Base-by-base conservation (phyloP, 2,797 vertebrate species). In the Karalla daura region DNA sequence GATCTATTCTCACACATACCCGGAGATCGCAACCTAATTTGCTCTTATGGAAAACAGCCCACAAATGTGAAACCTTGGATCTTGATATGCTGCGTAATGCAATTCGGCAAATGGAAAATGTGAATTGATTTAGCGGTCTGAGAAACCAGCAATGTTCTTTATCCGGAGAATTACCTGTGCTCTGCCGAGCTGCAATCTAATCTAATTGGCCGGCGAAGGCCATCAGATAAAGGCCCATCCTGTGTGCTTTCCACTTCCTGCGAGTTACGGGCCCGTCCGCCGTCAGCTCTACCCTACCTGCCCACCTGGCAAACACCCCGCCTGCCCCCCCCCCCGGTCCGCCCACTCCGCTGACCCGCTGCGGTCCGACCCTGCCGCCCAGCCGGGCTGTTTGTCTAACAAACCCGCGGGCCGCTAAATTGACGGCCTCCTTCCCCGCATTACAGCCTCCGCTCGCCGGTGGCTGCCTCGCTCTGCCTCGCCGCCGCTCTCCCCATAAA, bases 161-260 rank as follows among this genome's bases (percentile, higher is more conserved):
- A 78, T 83, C 68, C 35, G 9, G 37, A 81, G 83, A 74, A 84
- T 82, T 69, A 83, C 63, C 76, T 67, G 75, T 68, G 70, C 76
- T 85, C 66, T 74, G 50, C 72, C 39, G 75, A 36, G 45, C 63
- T 61, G 45, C 1, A 51, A 54, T 70, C 64, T 76, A 69, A 82
- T 84, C 70, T 53, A 84, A 85, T 76, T 67, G 66, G 52, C 50
- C 40, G 5, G 43, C 1, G 23, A 73, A 76, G 71, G 50, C 62
- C 62, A 70, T 76, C 70, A 76, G 76, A 86, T 78, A 72, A 78
- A 71, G 63, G 41, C 39, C 56, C 3, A 23, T 56, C 45, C 44
- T 64, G 53, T 45, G 36, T 30, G 35, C 41, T 44, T 25, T 67
- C 53, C 32, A 43, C 52, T 43, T 65, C 53, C 59, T 60, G 61